These are phyloP conservation scores for Cheumatopsyche charites DNA, from an alignment of 1,140 invertebrate species.

Conservation along the genomic window DNA sequence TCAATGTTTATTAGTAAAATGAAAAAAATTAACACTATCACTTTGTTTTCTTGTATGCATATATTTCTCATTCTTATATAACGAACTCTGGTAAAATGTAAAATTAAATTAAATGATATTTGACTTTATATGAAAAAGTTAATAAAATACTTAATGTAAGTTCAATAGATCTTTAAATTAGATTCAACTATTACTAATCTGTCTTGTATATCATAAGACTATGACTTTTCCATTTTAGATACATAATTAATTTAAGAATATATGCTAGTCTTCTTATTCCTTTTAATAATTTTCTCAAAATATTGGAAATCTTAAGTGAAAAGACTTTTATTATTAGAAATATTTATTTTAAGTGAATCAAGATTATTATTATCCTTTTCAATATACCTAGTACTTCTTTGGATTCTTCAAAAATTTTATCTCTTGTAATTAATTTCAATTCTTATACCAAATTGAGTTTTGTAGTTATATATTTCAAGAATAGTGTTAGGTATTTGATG, in stretches of 20 bases:
- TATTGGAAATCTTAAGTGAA: slow-evolving; percentile 14
- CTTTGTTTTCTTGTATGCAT: too few relatives aligned
- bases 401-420: neutral
- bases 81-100: too few relatives aligned
- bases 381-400: neutral
- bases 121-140: too few relatives aligned
- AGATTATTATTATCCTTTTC: slow-evolving; percentile 4
- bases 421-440: neutral
- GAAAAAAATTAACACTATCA: too few relatives aligned
- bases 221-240: slow-evolving; percentile 23
- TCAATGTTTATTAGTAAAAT: too few relatives aligned
- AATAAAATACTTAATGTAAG: too few relatives aligned
- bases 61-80: too few relatives aligned
- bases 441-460: slow-evolving; percentile 24
- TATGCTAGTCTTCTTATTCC: slow-evolving; percentile 28
- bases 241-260: slow-evolving; percentile 14
- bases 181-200: too few relatives aligned
- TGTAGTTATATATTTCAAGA: slow-evolving; percentile 10
- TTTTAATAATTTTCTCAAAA: slow-evolving; percentile 20
- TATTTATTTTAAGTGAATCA: slow-evolving; percentile 7
- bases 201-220: slow-evolving; percentile 11
- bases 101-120: too few relatives aligned
- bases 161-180: too few relatives aligned
- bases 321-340: slow-evolving; percentile 24
- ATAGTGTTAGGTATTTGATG: too few relatives aligned